Evolutionary conservation across 2,113 vertebrate genomes (phyloP), one percentile per base, ranked within the genome.

Genomic region (Ranitomeya imitator): DNA sequence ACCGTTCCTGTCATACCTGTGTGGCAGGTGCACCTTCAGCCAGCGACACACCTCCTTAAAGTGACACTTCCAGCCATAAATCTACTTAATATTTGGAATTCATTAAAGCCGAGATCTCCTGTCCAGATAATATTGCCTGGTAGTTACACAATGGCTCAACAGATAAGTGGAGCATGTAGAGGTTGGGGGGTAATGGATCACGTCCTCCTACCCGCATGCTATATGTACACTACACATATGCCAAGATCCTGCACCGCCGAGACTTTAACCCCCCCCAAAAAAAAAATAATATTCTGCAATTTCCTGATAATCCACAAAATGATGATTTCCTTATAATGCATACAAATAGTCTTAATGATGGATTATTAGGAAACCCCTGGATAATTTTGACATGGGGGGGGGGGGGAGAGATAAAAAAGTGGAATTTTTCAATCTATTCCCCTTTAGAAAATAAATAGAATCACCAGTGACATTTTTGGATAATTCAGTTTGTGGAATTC

Each of bases 1-100:
- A 92, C 93, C 92, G 87, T 92, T 91, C 92, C 90, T 88, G 93
- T 91, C 91, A 91, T 93, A 93, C 93, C 93, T 92, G 93, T 92
- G 92, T 79, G 88, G 90, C 93, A 91, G 93, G 93, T 93, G 93
- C 91, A 88, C 90, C 91, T 90, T 16, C 83, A 90, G 92, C 91
- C 91, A 91, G 90, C 87, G 83, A 89, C 91, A 90, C 92, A 91
- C 89, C 91, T 91, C 90, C 89, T 92, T 92, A 93, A 92, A 93
- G 93, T 90, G 87, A 91, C 92, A 92, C 90, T 31, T 85, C 83
- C 90, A 85, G 51, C 90, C 89, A 90, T 83, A 85, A 86, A 90
- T 86, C 91, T 90, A 90, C 91, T 91, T 90, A 90, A 88, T 76
- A 63, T 82, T 51, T 82, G 31, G 60, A 63, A 81, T 80, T 60